Base-by-base conservation (phyloP, 2,888 invertebrate species). In the Xestia xanthographa region DNA sequence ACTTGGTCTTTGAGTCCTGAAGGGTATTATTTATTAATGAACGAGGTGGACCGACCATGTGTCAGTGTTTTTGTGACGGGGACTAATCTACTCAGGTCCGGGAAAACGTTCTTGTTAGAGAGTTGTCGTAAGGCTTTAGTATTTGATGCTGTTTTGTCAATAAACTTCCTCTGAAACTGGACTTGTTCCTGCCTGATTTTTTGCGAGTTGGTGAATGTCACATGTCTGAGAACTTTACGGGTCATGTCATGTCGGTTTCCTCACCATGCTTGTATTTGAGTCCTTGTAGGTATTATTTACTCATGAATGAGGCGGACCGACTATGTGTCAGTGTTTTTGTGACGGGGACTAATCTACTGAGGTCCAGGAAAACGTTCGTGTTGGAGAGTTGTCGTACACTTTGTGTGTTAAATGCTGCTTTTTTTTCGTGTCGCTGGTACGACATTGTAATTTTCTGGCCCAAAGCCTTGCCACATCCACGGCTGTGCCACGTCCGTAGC, bases 1-100 rank as follows among this genome's bases (percentile, higher is more conserved):
- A 41, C 68, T 29, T 22, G 66, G 63, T 66, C 73, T 56, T 62
- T 67, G 62, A 45, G 74, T 29, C 66, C 67, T 58, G 58, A 58
- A 29, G 58, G 50, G 66, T 74, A 78, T 82, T 87, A 84, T 75
- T 76, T 88, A 86, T 86, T 80, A 82, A 86, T 80, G 63, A 66
- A 86, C 70, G 75, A 76, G 76, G 80, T 81, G 66, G 65, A 58
- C 72, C n/a, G 45, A 66, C 79, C 75, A 73, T 85, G 79, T 76
- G 82, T 77, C 77, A 79, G 85, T 88, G 90, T 91, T 91, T 91
- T 89, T 90, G 88, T 88, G 88, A 88, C 86, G 80, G 50, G 78
- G 82, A 86, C 87, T 90, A 88, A 90, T 91, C 84, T 86, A 75
- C 81, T 70, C 71, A 79, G 80, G 80, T 74, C 79, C 62, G 65